Conservation (phyloP, 1,140 invertebrate species). For the Drosophila elegans region DNA sequence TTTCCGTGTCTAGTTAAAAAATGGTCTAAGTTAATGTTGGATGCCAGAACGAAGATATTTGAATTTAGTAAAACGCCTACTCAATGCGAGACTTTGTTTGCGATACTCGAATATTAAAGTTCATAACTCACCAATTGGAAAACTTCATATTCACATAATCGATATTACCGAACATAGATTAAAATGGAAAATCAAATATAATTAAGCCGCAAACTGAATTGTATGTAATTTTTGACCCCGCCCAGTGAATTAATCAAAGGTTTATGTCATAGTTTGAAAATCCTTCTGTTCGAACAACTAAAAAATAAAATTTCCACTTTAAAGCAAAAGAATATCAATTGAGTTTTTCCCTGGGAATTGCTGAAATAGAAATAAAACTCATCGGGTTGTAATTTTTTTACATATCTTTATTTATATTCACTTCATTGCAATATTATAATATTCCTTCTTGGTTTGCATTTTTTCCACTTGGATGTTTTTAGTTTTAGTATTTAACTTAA, state of each 20-base stretch:
- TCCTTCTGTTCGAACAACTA: slow-evolving; percentile 64
- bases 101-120: slow-evolving; percentile 68
- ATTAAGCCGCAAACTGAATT: slow-evolving; percentile 66
- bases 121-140: slow-evolving; percentile 42
- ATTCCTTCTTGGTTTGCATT: slow-evolving; percentile 74
- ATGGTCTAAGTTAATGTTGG: slow-evolving; percentile 59
- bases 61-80: slow-evolving; percentile 62
- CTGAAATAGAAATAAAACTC: not conserved
- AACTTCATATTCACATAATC: slow-evolving; percentile 43
- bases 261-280: slow-evolving; percentile 44
- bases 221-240: slow-evolving; percentile 63
- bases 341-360: not conserved
- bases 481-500: slow-evolving; percentile 78
- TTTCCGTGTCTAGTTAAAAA: slow-evolving; percentile 56
- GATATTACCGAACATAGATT: slow-evolving; percentile 50
- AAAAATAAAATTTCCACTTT: slow-evolving; percentile 68
- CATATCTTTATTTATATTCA: slow-evolving; percentile 82
- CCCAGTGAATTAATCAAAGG: slow-evolving; percentile 57
- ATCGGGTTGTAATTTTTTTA: slow-evolving; percentile 58
- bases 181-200: slow-evolving; percentile 17
- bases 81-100: slow-evolving; percentile 51
- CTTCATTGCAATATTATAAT: slow-evolving; percentile 83
- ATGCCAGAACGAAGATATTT: slow-evolving; percentile 53
- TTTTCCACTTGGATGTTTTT: slow-evolving; percentile 60
- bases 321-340: slow-evolving; percentile 27